Evolutionary conservation across 2,888 invertebrate species (phyloP).

Genomic region (Drosophila sordidula): DNA sequence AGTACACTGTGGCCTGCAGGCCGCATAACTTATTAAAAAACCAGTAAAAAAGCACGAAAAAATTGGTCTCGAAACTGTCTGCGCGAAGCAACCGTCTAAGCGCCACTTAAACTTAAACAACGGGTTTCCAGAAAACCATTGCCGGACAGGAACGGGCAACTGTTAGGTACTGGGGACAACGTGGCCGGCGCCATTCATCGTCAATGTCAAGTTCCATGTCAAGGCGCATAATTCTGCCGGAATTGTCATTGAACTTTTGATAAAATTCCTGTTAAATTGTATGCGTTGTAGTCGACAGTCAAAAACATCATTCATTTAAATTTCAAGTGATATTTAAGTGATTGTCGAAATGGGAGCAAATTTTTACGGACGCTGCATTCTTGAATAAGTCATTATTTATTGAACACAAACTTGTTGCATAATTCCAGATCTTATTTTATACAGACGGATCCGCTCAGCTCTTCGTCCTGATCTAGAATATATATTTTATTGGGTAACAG

Average conservation of each 20-base stretch:
- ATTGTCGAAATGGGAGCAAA: slow-evolving; percentile 21
- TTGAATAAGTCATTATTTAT: background rate
- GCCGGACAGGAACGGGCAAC: background rate
- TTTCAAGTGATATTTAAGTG: slow-evolving; percentile 20
- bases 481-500: too few species aligned
- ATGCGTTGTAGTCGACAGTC: slow-evolving; percentile 1
- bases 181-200: slow-evolving; percentile 83
- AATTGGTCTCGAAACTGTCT: slow-evolving; percentile 67
- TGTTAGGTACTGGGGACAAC: background rate
- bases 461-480: too few species aligned
- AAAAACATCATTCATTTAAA: slow-evolving; percentile 13
- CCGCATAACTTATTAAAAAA: slow-evolving; percentile 83
- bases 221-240: slow-evolving; percentile 15
- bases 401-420: background rate
- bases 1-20: slow-evolving; percentile 43
- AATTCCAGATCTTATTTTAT: background rate
- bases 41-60: slow-evolving; percentile 39
- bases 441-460: too few species aligned
- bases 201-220: slow-evolving; percentile 52
- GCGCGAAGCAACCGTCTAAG: slow-evolving; percentile 60
- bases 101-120: slow-evolving; percentile 74
- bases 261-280: slow-evolving; percentile 30
- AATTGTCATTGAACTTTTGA: slow-evolving; percentile 56
- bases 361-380: background rate
- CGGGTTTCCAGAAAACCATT: slow-evolving; percentile 47